These are phyloP conservation scores for Carassius auratus DNA, from an alignment of 2,113 vertebrate genomes.

Conservation along the genomic window DNA sequence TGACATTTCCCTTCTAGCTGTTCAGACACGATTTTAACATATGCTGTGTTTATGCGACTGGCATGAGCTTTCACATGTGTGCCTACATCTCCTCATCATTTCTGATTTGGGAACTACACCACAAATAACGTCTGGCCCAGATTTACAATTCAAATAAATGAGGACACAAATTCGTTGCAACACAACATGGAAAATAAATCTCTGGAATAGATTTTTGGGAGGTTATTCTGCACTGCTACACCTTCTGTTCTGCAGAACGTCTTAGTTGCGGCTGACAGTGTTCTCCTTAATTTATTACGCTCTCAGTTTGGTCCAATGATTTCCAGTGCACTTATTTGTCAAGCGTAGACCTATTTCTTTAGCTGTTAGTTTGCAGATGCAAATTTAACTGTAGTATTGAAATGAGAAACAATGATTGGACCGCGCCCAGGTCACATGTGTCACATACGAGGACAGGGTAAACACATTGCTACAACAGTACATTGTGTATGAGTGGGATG, in stretches of 20 bases:
- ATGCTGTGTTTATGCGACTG: not conserved
- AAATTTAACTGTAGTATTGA: not conserved
- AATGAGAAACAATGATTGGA: not conserved
- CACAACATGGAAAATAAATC: conserved; percentile 12
- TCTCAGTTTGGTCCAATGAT: not conserved
- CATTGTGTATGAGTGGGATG: conserved; percentile 13
- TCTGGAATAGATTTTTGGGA: not conserved
- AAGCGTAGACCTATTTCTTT: not conserved
- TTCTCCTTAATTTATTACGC: not conserved
- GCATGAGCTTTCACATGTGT: not conserved
- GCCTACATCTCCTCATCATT: conserved; percentile 39
- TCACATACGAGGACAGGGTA: not conserved
- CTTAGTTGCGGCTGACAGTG: not conserved
- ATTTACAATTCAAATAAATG: conserved; percentile 28
- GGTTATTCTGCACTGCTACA: conserved; percentile 9
- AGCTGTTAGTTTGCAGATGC: not conserved
- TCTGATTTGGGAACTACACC: conserved; percentile 17
- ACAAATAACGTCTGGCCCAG: conserved; percentile 50
- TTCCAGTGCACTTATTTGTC: not conserved
- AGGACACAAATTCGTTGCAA: conserved; percentile 37
- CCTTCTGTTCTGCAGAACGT: not conserved
- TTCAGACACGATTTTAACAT: not conserved
- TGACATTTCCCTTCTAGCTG: not conserved
- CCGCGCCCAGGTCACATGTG: not conserved
- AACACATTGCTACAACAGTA: conserved; percentile 8